phyloP scores from a whole-genome alignment of 2,888 invertebrate genomes.

The Parelbella ahira region DNA sequence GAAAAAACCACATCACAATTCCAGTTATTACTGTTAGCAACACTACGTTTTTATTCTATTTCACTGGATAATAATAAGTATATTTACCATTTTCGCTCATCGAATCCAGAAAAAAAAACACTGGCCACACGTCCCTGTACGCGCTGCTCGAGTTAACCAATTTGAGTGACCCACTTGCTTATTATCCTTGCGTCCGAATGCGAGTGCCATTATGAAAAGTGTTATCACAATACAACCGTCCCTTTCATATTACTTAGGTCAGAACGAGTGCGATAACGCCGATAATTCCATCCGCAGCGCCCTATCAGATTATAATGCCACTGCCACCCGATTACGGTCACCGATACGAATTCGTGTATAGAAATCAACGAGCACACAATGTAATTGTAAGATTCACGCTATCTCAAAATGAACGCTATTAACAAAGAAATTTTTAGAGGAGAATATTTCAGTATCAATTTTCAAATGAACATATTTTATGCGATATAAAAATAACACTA shows the following conservation, averaged over 20 bases:
- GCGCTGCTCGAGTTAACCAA: slow-evolving; percentile 35
- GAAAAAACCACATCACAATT: too few species aligned
- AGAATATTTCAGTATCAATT: too few species aligned
- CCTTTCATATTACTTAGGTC: slow-evolving; percentile 29
- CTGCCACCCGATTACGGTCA: slow-evolving; percentile 12
- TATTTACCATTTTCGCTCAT: slow-evolving; percentile 50
- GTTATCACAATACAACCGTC: slow-evolving; percentile 37
- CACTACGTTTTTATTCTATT: too few species aligned
- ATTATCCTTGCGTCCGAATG: slow-evolving; percentile 51
- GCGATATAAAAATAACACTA: neutral
- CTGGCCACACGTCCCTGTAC: slow-evolving; percentile 41
- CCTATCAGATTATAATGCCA: slow-evolving; percentile 28
- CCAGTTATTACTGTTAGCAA: too few species aligned
- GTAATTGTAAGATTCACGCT: too few species aligned
- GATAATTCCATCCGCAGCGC: slow-evolving; percentile 27
- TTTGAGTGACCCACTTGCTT: slow-evolving; percentile 51
- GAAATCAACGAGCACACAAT: slow-evolving; percentile 4
- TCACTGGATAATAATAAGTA: too few species aligned
- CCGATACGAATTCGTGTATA: slow-evolving; percentile 13
- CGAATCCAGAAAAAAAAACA: neutral
- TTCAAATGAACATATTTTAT: too few species aligned
- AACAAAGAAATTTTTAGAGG: too few species aligned
- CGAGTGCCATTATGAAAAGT: slow-evolving; percentile 41
- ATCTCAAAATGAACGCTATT: too few species aligned
- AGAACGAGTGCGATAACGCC: slow-evolving; percentile 34